phyloP scores from a whole-genome alignment of 2,113 vertebrate species.

The Cavia porcellus region DNA sequence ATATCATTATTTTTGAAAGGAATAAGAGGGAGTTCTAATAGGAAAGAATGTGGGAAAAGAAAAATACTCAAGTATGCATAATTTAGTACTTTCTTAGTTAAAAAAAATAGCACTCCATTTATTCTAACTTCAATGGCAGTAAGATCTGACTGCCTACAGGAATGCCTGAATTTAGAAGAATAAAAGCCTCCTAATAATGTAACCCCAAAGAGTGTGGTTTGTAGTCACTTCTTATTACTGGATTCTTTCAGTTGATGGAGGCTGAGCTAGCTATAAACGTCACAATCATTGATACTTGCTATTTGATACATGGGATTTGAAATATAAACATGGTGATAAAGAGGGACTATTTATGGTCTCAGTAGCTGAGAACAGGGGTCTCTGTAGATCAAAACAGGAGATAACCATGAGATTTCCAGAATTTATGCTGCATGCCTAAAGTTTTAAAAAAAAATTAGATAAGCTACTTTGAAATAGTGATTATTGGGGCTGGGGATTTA shows the following conservation, averaged over 20 bases:
- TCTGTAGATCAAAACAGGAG: background rate
- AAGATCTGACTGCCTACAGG: background rate
- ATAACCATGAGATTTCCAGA: background rate
- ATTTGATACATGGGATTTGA: background rate
- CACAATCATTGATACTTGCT: background rate
- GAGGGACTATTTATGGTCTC: conserved; percentile 10
- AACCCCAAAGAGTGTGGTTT: conserved; percentile 19
- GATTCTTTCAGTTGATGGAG: background rate
- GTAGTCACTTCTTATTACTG: conserved; percentile 43
- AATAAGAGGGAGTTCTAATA: background rate
- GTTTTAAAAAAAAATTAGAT: background rate
- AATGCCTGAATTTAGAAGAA: background rate
- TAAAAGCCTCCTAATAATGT: background rate
- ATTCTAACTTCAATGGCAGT: background rate
- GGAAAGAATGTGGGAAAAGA: background rate
- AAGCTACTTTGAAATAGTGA: background rate
- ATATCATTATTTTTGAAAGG: background rate
- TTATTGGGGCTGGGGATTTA: background rate
- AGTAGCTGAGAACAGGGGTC: background rate
- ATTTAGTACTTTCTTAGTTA: conserved; percentile 17
- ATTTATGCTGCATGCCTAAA: background rate
- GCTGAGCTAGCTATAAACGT: conserved; percentile 20
- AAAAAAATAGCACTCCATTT: background rate
- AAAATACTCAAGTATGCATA: background rate
- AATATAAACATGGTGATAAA: conserved; percentile 15